Conservation (phyloP, 2,888 invertebrate species). For the Camponotus fellah region DNA sequence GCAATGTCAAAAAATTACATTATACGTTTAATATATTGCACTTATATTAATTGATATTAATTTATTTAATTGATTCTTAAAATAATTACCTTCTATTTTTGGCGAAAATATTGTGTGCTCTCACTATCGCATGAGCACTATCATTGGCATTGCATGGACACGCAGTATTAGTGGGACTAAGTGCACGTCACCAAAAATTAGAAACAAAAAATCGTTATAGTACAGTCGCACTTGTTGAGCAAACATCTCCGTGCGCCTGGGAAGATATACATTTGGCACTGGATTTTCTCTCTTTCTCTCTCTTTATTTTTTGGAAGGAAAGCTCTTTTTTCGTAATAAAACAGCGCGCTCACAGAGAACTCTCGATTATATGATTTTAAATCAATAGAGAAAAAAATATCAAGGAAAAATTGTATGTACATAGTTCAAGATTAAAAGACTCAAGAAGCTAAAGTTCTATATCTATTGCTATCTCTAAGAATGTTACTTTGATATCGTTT, state of each 20-base stretch:
- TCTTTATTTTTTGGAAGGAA: slow-evolving; percentile 17
- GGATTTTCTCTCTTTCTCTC: slow-evolving; percentile 62
- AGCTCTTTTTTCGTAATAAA: neutral
- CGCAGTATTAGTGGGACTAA: slow-evolving; percentile 44
- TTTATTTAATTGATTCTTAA: slow-evolving; percentile 9
- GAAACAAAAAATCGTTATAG: slow-evolving; percentile 61
- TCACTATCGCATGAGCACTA: neutral
- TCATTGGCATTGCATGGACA: slow-evolving; percentile 11
- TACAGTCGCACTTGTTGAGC: slow-evolving; percentile 74
- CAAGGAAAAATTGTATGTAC: neutral
- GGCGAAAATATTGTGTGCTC: neutral
- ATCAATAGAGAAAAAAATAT: neutral
- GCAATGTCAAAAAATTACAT: neutral
- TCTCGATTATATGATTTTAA: slow-evolving; percentile 36
- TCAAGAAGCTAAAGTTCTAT: neutral
- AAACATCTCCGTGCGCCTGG: slow-evolving; percentile 71
- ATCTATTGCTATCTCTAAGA: neutral
- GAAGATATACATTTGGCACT: slow-evolving; percentile 80
- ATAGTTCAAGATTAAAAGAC: neutral
- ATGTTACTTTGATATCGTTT: slow-evolving; percentile 36
- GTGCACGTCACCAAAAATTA: slow-evolving; percentile 56
- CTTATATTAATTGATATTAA: neutral
- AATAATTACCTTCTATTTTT: slow-evolving; percentile 12
- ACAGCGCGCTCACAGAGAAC: slow-evolving; percentile 21
- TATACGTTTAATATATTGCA: neutral